A percentile compares a stretch with the other conserved stretches of the same genome.
Evolutionary conservation across 2,113 vertebrate genomes (phyloP).

Genomic region (Cebidichthys violaceus): DNA sequence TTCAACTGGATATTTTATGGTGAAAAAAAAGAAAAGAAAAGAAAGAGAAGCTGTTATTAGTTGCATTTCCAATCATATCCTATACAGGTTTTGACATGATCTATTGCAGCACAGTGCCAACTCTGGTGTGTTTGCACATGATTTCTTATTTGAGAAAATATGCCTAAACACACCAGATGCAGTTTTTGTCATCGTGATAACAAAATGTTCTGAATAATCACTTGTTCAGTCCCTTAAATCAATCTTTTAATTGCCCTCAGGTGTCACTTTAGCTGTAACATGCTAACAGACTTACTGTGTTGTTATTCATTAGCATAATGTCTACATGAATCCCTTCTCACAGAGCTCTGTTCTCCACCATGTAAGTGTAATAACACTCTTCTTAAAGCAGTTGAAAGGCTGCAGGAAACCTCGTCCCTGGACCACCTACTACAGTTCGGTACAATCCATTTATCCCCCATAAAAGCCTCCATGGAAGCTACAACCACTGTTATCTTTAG

Average conservation of each 20-base stretch:
- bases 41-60: background rate
- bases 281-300: background rate
- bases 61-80: background rate
- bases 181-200: background rate
- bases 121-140: background rate
- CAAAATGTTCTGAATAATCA: background rate
- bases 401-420: conserved; percentile 46
- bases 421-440: conserved; percentile 32
- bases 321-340: conserved; percentile 4
- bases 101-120: background rate
- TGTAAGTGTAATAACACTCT: conserved; percentile 17
- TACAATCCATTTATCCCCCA: conserved; percentile 8
- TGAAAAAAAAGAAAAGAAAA: background rate
- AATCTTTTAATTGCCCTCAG: background rate
- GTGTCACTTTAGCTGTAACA: background rate
- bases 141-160: background rate
- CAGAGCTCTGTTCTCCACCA: background rate
- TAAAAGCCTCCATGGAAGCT: conserved; percentile 18
- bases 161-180: background rate
- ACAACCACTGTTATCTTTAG: conserved; percentile 56
- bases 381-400: conserved; percentile 17
- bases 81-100: background rate
- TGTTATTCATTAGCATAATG: background rate
- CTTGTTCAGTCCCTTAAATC: background rate
- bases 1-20: background rate